These are phyloP conservation scores for Candoia aspera DNA, from an alignment of 2,113 vertebrate species.

Conservation along the genomic window DNA sequence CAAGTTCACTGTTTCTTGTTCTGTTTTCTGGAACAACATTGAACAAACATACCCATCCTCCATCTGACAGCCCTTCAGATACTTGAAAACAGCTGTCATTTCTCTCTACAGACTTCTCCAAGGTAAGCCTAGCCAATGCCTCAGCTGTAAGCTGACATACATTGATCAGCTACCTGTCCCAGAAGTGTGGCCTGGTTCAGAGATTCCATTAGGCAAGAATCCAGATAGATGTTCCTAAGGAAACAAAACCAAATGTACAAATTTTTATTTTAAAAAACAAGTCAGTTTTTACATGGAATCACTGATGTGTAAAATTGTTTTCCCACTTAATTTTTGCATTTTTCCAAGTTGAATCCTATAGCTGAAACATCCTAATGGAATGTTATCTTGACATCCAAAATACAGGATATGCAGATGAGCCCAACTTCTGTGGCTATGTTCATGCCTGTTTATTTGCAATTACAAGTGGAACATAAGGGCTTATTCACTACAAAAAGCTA, in stretches of 20 bases:
- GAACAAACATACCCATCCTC: not conserved
- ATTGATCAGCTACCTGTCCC: not conserved
- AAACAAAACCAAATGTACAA: not conserved
- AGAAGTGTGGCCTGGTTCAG: not conserved
- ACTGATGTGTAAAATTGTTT: constrained; percentile 47
- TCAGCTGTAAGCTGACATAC: not conserved
- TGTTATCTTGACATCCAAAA: constrained; percentile 29
- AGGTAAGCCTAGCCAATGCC: not conserved
- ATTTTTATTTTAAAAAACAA: not conserved
- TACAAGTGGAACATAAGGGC: not conserved
- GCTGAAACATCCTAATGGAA: not conserved
- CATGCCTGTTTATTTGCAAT: not conserved
- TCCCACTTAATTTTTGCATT: constrained; percentile 50
- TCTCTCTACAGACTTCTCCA: not conserved
- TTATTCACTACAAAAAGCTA: not conserved
- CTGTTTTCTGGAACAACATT: not conserved
- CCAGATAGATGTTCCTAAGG: not conserved
- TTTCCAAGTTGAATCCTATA: constrained; percentile 44
- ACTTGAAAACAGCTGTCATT: not conserved
- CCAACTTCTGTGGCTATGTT: not conserved
- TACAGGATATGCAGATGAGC: not conserved
- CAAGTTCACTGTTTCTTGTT: not conserved
- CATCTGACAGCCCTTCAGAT: not conserved
- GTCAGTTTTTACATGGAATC: constrained; percentile 9
- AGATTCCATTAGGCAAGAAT: not conserved